Evolutionary conservation across 1,140 invertebrate genomes (phyloP).

Genomic region (Ridgeia piscesae): DNA sequence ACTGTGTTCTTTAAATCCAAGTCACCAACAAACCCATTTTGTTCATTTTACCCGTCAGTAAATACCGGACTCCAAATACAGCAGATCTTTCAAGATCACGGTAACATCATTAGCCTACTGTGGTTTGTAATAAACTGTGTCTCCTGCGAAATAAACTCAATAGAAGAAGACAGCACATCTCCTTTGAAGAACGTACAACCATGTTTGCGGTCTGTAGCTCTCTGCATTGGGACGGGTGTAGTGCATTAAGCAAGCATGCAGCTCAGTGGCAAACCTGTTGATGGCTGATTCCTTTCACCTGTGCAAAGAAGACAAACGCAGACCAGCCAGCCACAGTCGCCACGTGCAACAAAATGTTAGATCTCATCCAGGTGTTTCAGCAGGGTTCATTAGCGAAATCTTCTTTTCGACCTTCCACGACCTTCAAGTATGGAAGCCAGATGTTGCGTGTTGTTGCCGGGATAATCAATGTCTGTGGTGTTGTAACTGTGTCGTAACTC

Average conservation of each 20-base stretch:
- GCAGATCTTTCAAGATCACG: background rate
- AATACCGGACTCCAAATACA: too few relatives aligned
- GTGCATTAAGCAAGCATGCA: background rate
- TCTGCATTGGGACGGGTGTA: background rate
- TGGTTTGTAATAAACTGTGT: background rate
- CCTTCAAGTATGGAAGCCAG: background rate
- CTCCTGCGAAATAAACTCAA: background rate
- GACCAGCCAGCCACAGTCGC: background rate
- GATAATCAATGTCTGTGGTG: background rate
- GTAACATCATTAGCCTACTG: background rate
- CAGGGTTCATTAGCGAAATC: background rate
- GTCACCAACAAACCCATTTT: background rate
- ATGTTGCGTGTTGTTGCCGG: background rate
- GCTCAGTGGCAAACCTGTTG: background rate
- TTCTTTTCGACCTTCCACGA: background rate
- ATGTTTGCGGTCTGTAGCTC: background rate
- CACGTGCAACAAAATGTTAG: background rate
- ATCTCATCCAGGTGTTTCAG: background rate
- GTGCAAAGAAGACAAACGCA: background rate
- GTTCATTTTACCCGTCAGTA: background rate
- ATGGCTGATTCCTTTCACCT: background rate
- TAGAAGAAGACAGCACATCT: background rate
- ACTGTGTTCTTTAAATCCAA: background rate
- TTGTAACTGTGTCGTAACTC: too few relatives aligned
- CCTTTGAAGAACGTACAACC: background rate